Evolutionary conservation across 2,113 vertebrate genomes (phyloP).

Genomic region (Progne subis): DNA sequence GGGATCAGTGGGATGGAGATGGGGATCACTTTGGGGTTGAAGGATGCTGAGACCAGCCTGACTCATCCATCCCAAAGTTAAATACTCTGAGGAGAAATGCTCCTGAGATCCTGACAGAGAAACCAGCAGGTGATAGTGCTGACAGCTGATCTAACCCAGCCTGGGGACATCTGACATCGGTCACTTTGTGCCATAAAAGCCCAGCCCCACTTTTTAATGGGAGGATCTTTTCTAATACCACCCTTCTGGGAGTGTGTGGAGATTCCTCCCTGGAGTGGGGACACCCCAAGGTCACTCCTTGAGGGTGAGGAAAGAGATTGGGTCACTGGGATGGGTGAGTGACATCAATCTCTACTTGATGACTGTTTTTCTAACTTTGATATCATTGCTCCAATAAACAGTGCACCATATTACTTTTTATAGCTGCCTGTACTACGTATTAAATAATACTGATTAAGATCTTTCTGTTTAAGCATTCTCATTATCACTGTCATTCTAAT

Average conservation of each 20-base stretch:
- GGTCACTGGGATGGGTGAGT: neutral
- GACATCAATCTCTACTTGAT: neutral
- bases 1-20: neutral
- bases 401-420: neutral
- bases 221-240: neutral
- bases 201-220: neutral
- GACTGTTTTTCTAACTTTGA: neutral
- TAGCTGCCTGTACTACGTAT: neutral
- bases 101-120: neutral
- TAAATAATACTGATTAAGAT: neutral
- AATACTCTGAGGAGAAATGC: fast-evolving
- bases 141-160: neutral
- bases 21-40: neutral
- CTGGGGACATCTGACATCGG: neutral
- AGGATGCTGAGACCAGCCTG: neutral
- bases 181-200: neutral
- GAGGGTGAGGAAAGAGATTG: neutral
- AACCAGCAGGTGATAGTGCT: neutral
- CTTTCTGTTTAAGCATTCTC: neutral
- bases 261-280: neutral
- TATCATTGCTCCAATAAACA: neutral
- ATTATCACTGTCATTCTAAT: neutral
- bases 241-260: neutral
- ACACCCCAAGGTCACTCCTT: too few relatives aligned
- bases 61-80: neutral